Percentiles rank a stretch among this genome's conserved stretches.
These are phyloP conservation scores for Melierax canorus DNA, from an alignment of 2,113 vertebrate species.

Conservation along the genomic window DNA sequence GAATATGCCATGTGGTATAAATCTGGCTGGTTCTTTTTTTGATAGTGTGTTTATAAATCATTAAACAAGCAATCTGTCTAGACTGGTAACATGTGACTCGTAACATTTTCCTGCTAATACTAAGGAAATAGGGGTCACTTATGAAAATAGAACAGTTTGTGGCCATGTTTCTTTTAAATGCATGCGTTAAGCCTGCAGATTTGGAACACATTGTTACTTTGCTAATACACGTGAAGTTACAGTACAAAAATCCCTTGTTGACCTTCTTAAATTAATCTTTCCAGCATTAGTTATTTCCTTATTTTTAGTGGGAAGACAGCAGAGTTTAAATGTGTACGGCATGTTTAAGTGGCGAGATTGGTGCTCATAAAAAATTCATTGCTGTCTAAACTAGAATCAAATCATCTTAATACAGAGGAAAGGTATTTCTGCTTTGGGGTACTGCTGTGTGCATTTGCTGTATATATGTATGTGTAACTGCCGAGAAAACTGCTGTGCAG, in stretches of 20 bases:
- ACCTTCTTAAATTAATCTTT: slow-evolving; percentile 56
- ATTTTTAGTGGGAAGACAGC: neutral
- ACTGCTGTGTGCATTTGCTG: neutral
- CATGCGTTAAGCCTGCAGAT: slow-evolving; percentile 4
- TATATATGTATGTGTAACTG: neutral
- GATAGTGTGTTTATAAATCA: slow-evolving; percentile 1
- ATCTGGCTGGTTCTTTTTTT: neutral
- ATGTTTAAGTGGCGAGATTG: neutral
- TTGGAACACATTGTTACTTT: slow-evolving; percentile 12
- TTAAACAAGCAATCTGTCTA: slow-evolving; percentile 56
- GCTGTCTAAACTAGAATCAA: neutral
- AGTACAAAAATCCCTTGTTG: slow-evolving; percentile 44
- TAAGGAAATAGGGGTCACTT: slow-evolving; percentile 20
- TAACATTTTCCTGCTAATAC: slow-evolving; percentile 26
- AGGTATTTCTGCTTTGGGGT: neutral
- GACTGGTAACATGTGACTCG: slow-evolving; percentile 30
- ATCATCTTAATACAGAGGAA: neutral
- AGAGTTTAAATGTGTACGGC: neutral
- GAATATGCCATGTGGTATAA: slow-evolving; percentile 10
- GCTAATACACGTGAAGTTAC: slow-evolving; percentile 14
- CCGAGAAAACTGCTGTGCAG: neutral
- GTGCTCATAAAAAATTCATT: neutral
- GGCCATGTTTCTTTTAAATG: neutral
- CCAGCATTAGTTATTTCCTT: slow-evolving; percentile 34
- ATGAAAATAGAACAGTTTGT: slow-evolving; percentile 37